Percentiles rank a stretch among this genome's conserved stretches.
Evolutionary conservation across 2,113 vertebrate species (phyloP).

Genomic region (Bufo bufo): DNA sequence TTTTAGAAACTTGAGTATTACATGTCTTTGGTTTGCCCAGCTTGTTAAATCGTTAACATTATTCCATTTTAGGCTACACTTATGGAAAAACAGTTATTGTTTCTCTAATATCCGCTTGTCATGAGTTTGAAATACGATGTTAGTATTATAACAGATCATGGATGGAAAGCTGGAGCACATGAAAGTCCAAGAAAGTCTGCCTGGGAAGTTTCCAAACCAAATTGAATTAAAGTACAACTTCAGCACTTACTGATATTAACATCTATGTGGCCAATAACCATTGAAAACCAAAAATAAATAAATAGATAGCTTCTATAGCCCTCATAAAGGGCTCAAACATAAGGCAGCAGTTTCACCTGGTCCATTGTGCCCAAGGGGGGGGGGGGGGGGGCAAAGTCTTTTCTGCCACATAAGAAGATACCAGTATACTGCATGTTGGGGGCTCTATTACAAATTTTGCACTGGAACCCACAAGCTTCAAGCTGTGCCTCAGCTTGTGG

Average conservation of each 20-base stretch:
- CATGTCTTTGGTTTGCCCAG: too few species aligned
- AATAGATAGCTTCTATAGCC: background rate
- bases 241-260: background rate
- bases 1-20: too few species aligned
- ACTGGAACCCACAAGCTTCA: too few species aligned
- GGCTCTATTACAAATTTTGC: too few species aligned
- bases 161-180: background rate
- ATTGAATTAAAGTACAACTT: background rate
- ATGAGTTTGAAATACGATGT: background rate
- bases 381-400: too few species aligned
- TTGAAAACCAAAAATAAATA: background rate
- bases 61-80: background rate
- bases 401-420: too few species aligned
- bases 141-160: background rate
- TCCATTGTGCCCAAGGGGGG: too few species aligned
- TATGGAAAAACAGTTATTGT: background rate
- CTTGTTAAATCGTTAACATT: too few species aligned
- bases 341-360: too few species aligned
- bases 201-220: background rate
- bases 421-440: too few species aligned
- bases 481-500: too few species aligned
- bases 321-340: background rate
- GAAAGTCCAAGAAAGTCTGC: background rate
- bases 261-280: background rate
- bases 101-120: background rate